These are phyloP conservation scores for Gadopsis bispinosus DNA, from an alignment of 2,797 vertebrate genomes.

Conservation along the genomic window DNA sequence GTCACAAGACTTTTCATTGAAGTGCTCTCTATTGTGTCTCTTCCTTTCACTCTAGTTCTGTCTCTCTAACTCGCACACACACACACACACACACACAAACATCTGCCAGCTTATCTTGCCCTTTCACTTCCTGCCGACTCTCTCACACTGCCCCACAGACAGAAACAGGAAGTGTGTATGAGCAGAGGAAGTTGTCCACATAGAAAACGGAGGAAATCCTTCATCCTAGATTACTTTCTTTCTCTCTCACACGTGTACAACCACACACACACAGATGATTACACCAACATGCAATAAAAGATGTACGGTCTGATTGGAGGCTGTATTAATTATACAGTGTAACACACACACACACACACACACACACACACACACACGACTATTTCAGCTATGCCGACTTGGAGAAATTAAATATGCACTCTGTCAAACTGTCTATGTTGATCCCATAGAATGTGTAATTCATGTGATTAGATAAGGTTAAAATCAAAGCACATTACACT, in stretches of 20 bases:
- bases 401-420: conserved; percentile 49
- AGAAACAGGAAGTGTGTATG: conserved; percentile 68
- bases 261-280: conserved; percentile 25
- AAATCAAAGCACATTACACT: conserved; percentile 47
- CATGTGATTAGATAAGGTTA: conserved; percentile 33
- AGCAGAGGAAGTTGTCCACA: conserved; percentile 64
- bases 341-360: conserved; percentile 28
- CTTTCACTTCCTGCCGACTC: conserved; percentile 47
- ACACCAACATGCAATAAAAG: conserved; percentile 38
- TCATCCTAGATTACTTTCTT: conserved; percentile 58
- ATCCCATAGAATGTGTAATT: conserved; percentile 29
- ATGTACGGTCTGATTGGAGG: conserved; percentile 47
- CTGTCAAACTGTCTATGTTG: conserved; percentile 29
- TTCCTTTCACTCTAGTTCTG: conserved; percentile 10
- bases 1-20: conserved; percentile 80
- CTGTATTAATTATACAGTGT: conserved; percentile 41
- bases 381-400: conserved; percentile 46
- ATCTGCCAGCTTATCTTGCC: conserved; percentile 46
- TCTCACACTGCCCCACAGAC: conserved; percentile 39
- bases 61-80: background rate
- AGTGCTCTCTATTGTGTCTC: conserved; percentile 54
- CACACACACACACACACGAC: no score
- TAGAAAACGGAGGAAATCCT: conserved; percentile 68
- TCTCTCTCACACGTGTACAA: conserved; percentile 38
- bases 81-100: conserved; percentile 25